Base-by-base conservation (phyloP, 2,797 vertebrate species). In the Zalophus californianus region DNA sequence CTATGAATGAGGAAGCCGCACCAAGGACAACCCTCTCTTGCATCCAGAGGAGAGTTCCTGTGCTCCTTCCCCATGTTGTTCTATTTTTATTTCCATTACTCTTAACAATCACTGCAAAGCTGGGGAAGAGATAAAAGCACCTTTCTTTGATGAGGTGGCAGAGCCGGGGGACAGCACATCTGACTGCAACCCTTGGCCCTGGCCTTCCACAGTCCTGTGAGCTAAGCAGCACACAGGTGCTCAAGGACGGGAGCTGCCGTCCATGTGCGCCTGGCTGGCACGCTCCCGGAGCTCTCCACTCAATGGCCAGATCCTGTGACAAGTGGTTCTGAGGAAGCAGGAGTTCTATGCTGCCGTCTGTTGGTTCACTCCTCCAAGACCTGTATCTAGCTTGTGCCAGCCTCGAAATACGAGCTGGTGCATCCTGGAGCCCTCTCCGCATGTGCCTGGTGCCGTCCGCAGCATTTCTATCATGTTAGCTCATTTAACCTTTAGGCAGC, bases 1-100 rank as follows among this genome's bases (percentile, higher is more conserved):
- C 0, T 0, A 6, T 0, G 0, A 0, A 0, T 3, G n/a, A 27
- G 18, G 2, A 0, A 27, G 2, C 23, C 0, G 12, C 2, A 1
- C 10, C 2, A 0, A 18, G 11, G 4, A 16, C 0, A 52, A 29
- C 0, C 14, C 50, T 8, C 12, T 41, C 14, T 48, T 7, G 1
- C 15, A 10, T 13, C 52, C 3, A 0, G 64, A 62, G 5, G 16
- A 0, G 13, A 0, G 0, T 2, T 8, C 11, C 52, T 2, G 58
- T 10, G 1, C 23, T 6, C 58, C n/a, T 7, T 7, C 48, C 8
- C 25, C 2, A 0, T 1, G 21, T 1, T 0, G 0, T 3, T 35
- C 52, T 25, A 9, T 0, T 35, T 52, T 20, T 15, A 16, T 6
- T 35, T 32, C 56, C 15, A 0, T 41, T 7, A 2, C 32, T 35